Evolutionary conservation across 2,888 invertebrate species (phyloP), one percentile per base, ranked within the genome.

Genomic region (Melikaiella ostensackeni): DNA sequence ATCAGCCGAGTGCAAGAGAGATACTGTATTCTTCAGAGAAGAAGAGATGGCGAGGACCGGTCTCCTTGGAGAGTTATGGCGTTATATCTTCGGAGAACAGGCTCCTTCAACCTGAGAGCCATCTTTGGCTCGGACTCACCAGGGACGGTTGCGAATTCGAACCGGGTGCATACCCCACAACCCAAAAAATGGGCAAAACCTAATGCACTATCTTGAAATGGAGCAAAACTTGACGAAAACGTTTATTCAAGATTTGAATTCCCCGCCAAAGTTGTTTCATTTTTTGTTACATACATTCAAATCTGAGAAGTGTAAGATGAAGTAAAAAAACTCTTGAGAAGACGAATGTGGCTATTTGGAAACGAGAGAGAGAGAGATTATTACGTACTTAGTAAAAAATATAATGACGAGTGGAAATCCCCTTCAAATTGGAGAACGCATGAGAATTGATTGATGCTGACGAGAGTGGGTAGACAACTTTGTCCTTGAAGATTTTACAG

Each of bases 11-110:
- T 70, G 70, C 13, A 70, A 70, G 70, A 30, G 30, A 50, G 70
- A 74, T 57, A 59, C 42, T 74, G 38, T 74, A 16, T 61, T 59
- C 74, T 59, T 61, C 30, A 61, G 24, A 38, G 21, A 59, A 74
- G 74, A 74, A 61, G 38, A 57, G 35, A 57, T 57, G 61, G 59
- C 42, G 27, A 24, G 59, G 74, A 74, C 74, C 74, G 74, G 74
- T 74, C 74, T 50, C 70, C 11, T 35, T 21, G n/a, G 74, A 74
- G 74, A 74, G 74, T 74, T 74, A 74, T 74, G 74, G 74, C 74
- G 74, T 61, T 74, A 57, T 59, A 59, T 74, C 74, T 74, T 74
- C 59, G 59, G 24, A 74, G 74, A 74, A 74, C 57, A 57, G 74
- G 74, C 59, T 61, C 35, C 59, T 74, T 74, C 74, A 74, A 61